Base-by-base conservation (phyloP, 2,113 vertebrate species). In the Oncorhynchus tshawytscha region DNA sequence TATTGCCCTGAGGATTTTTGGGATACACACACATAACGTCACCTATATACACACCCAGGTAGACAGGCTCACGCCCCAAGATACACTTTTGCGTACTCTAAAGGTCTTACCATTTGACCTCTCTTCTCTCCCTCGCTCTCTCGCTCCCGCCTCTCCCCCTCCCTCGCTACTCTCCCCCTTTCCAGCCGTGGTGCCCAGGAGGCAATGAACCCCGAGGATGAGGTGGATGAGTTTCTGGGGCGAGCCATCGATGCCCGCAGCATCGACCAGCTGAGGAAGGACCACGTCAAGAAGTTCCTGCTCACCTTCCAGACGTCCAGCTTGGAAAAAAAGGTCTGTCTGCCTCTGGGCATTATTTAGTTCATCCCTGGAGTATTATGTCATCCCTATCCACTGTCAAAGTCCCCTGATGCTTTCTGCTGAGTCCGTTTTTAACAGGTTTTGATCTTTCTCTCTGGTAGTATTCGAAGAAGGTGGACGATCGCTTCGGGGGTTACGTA, bases 221-320 rank as follows among this genome's bases (percentile, higher is more conserved):
- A 98, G 86, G 96, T 98, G 67, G 96, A 99, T 0, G 97, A 99
- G 79, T 99, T 99, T 87, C 90, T 98, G 85, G 95, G 96, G 22
- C 92, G 97, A 3, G 97, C 97, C 86, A 99, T 99, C 0, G 97
- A 99, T 0, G 97, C 97, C 29, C 95, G 97, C 64, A 99, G 97
- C 89, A 98, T 98, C 0, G 97, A 99, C 86, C 97, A 97, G 85
- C 94, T 98, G 31, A 94, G 97, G 70, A 98, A 98, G 90, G 97
- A 99, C 86, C 97, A 99, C 0, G 97, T 98, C 66, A 97, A 96
- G 84, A 96, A 96, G 85, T 97, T 98, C 82, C 93, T 98, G 48
- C 97, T 98, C 85, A 98, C 96, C 77, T 99, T 99, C 86, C 96
- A 98, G 92, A 98, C 95, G 0, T 93, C 95, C 0, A 95, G 96